Evolutionary conservation across 2,888 invertebrate species (phyloP), one percentile per base, ranked within the genome.

Genomic region (Drosophila buzzatii): DNA sequence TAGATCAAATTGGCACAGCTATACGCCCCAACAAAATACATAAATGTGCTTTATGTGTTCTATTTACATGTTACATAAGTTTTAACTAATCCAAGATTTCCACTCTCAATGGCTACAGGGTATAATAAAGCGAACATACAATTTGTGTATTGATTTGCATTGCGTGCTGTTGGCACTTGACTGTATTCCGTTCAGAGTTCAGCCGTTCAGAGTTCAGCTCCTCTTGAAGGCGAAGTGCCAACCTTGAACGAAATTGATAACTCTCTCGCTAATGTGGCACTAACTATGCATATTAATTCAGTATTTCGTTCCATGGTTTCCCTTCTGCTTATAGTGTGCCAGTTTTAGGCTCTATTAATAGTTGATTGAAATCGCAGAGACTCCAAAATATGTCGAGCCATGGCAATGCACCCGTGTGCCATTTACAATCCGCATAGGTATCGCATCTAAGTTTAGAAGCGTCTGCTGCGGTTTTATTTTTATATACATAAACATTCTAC

Each of bases 351-450:
- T 27, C 79, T 81, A 85, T 75, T 67, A 79, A 85, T 85, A 85
- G 55, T 44, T n/a, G 20, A 52, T 51, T 62, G 44, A 51, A 58
- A 64, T 62, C 52, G 58, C 56, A 78, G 56, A 60, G 27, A 20
- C 57, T 62, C 59, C 66, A 75, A 71, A 72, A 65, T 49, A 44
- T 44, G 20, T 23, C 47, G 68, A 49, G 37, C 57, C 61, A 63
- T 77, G 85, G 74, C 90, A 86, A 82, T 81, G 88, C 81, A 87
- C 86, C 56, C 82, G 70, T 82, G 81, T 89, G 85, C 90, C 86
- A 86, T 86, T 86, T 86, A 73, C 61, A 41, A 53, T 57, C 49
- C n/a, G 45, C 47, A 70, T 44, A 44, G 53, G 41, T 49, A 75
- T 47, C 35, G 44, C 33, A 44, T 70, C 56, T 85, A 89, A 71